Evolutionary conservation across 2,797 vertebrate species (phyloP), one percentile per base, ranked within the genome.

Genomic region (Siniperca obscura): DNA sequence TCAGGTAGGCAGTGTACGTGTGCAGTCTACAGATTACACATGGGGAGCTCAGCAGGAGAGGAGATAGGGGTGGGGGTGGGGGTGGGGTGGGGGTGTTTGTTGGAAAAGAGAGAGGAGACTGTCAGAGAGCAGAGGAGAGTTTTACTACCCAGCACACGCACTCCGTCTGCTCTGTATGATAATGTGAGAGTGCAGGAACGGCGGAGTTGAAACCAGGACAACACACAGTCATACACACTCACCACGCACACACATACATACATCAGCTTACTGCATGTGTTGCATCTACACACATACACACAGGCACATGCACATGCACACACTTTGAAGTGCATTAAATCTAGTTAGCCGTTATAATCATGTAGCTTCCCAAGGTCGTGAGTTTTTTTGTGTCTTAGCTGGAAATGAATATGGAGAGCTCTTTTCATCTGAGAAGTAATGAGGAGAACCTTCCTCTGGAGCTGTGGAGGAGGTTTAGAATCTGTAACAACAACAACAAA

Each of bases 121-220:
- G 91, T 89, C 87, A 82, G 89, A 86, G 90, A 93, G 91, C 84
- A 89, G 89, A 89, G 88, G 85, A 91, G 93, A 93, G 90, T 91
- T 94, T 95, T 95, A 91, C 93, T 94, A 94, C 91, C 91, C 93
- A 92, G 89, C 90, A 93, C 94, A 95, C 93, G 93, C 93, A 90
- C 93, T 80, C 91, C 76, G 94, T 95, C 94, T 95, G 93, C 93
- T 94, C 94, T 94, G 91, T 95, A 95, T 95, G 94, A 94, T 95
- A 95, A 95, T 95, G 92, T 85, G 90, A 93, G 91, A 91, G 91
- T 85, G 90, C 91, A 89, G 92, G 88, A 92, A 87, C 80, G 80
- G 88, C 84, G 87, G 91, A 89, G 94, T 94, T 95, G 89, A 95
- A 94, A 91, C 82, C 92, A 94, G 94, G 94, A 94, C 93, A 91